Conservation (phyloP, 1,140 invertebrate genomes). For the Callitettix versicolor region DNA sequence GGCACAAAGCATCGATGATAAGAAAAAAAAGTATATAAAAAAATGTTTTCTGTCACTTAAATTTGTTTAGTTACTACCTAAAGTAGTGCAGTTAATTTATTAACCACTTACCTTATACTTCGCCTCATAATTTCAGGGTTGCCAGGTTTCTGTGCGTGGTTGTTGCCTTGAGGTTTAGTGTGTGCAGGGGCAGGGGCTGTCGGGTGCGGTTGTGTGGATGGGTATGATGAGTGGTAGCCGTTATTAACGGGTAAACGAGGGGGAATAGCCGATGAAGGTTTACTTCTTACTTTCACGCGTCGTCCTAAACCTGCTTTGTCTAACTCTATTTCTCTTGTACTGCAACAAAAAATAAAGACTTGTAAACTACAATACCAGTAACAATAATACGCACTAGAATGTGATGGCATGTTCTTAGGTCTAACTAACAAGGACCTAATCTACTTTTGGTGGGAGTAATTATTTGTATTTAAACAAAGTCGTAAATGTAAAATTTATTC, state of each 20-base stretch:
- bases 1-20: no score
- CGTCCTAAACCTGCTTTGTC: constrained; percentile 77
- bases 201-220: constrained; percentile 7
- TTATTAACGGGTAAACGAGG: not conserved
- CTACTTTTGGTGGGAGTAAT: no score
- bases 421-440: no score
- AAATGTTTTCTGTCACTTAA: no score
- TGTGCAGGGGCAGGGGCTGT: constrained; percentile 14
- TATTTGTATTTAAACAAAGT: no score
- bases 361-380: not conserved
- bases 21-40: no score
- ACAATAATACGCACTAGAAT: not conserved
- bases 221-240: not conserved
- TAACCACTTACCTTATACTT: constrained; percentile 50
- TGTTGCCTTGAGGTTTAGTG: constrained; percentile 22
- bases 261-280: constrained; percentile 10
- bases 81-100: no score
- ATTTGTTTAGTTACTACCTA: no score
- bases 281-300: constrained; percentile 61
- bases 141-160: constrained; percentile 23
- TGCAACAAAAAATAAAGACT: constrained; percentile 34
- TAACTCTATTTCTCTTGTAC: constrained; percentile 82
- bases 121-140: constrained; percentile 54
- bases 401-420: no score
- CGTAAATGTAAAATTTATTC: no score